Evolutionary conservation across 2,888 invertebrate species (phyloP).

Genomic region (Mystacides longicornis): DNA sequence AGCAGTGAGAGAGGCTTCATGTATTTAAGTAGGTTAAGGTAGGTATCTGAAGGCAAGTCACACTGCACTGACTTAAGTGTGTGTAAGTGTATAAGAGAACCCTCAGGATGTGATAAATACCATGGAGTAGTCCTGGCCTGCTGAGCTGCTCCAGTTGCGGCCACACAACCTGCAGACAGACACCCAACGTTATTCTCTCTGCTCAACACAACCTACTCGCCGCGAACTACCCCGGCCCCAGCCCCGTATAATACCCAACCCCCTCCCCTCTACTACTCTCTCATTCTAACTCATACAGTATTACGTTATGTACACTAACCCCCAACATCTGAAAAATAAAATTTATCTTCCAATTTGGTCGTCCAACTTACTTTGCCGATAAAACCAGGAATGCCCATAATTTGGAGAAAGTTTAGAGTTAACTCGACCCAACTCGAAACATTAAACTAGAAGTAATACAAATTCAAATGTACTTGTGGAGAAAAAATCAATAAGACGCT

Average conservation of each 20-base stretch:
- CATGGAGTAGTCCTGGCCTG: conserved; percentile 32
- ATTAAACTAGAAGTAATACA: background rate
- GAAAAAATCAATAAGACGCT: conserved; percentile 37
- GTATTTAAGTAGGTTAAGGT: conserved; percentile 8
- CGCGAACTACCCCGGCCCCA: conserved; percentile 41
- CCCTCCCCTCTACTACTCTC: background rate
- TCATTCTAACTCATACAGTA: background rate
- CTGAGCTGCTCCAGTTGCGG: conserved; percentile 42
- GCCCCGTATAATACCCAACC: conserved; percentile 12
- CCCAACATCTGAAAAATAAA: conserved; percentile 20
- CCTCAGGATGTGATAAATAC: conserved; percentile 39
- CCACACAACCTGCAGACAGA: conserved; percentile 52
- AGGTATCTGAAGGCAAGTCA: conserved; percentile 23
- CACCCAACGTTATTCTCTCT: conserved; percentile 41
- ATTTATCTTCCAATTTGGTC: conserved; percentile 15
- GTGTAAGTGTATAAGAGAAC: conserved; percentile 34
- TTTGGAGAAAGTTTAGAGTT: conserved; percentile 18
- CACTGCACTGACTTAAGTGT: background rate
- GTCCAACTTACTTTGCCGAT: conserved; percentile 12
- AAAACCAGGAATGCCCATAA: conserved; percentile 19
- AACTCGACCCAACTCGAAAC: conserved; percentile 1
- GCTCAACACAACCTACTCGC: conserved; percentile 21
- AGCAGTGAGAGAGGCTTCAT: background rate
- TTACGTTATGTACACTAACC: conserved; percentile 3
- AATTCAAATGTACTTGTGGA: background rate